These are phyloP conservation scores for Melanogrammus aeglefinus DNA, from an alignment of 2,797 vertebrate genomes.

Conservation along the genomic window DNA sequence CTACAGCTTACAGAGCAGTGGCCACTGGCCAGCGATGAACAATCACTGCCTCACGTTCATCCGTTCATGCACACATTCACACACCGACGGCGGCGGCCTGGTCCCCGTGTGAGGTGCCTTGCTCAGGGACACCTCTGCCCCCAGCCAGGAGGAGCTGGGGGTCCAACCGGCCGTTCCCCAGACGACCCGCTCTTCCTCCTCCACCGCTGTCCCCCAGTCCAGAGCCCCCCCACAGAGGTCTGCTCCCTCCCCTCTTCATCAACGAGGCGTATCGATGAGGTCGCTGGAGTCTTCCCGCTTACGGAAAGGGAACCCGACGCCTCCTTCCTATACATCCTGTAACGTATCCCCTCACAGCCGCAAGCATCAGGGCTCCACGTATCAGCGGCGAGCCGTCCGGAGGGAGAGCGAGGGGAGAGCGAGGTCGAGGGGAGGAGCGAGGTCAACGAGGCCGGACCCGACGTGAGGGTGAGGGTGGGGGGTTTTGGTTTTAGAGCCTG, in stretches of 20 bases:
- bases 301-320: constrained; percentile 53
- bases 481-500: background rate
- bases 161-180: too few relatives aligned
- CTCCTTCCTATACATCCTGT: constrained; percentile 43
- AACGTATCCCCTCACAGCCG: constrained; percentile 30
- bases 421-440: too few relatives aligned
- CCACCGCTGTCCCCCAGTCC: too few relatives aligned
- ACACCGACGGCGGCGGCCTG: too few relatives aligned
- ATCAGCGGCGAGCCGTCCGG: constrained; percentile 24
- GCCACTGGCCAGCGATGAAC: too few relatives aligned
- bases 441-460: background rate
- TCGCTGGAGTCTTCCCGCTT: constrained; percentile 54
- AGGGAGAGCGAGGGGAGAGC: constrained; percentile 51
- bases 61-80: too few relatives aligned
- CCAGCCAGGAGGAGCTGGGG: background rate
- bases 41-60: too few relatives aligned
- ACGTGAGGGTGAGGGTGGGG: background rate
- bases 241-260: constrained; percentile 29
- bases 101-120: too few relatives aligned
- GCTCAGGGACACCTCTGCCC: too few relatives aligned
- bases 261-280: constrained; percentile 59
- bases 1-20: too few relatives aligned
- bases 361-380: background rate
- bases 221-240: constrained; percentile 18
- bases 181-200: too few relatives aligned